Conservation (phyloP, 2,888 invertebrate species). For the Cancer borealis region DNA sequence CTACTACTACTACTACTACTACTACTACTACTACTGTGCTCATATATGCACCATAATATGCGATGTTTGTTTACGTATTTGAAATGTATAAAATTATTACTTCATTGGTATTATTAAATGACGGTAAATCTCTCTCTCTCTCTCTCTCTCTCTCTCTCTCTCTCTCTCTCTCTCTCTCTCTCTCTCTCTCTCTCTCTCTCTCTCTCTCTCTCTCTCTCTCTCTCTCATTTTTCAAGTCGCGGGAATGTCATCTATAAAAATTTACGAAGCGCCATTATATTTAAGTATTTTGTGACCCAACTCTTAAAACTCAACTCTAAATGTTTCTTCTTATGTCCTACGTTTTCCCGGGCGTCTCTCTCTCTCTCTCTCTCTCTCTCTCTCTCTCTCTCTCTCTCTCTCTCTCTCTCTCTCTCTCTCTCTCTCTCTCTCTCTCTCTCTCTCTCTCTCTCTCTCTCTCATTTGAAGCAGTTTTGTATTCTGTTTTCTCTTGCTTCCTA, state of each 20-base stretch:
- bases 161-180: conserved; percentile 1
- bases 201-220: background rate
- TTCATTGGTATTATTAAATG: too few species aligned
- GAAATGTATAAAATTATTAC: too few species aligned
- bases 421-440: conserved; percentile 26
- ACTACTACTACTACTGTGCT: background rate
- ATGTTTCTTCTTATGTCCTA: background rate
- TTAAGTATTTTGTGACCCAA: background rate
- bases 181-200: background rate
- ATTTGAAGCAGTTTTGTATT: too few species aligned
- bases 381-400: background rate
- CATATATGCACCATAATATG: too few species aligned
- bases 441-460: conserved; percentile 26
- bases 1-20: background rate
- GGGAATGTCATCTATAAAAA: too few species aligned
- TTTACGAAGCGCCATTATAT: background rate
- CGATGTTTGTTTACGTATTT: too few species aligned
- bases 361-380: conserved; percentile 13
- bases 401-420: background rate
- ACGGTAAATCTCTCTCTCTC: conserved; percentile 3
- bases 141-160: conserved; percentile 34
- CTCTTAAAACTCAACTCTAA: background rate
- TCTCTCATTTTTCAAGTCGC: background rate
- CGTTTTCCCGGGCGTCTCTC: background rate
- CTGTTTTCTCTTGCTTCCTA: too few species aligned